Conservation (phyloP, 53 echinoderm and acorn worm species). For the Crossaster papposus region DNA sequence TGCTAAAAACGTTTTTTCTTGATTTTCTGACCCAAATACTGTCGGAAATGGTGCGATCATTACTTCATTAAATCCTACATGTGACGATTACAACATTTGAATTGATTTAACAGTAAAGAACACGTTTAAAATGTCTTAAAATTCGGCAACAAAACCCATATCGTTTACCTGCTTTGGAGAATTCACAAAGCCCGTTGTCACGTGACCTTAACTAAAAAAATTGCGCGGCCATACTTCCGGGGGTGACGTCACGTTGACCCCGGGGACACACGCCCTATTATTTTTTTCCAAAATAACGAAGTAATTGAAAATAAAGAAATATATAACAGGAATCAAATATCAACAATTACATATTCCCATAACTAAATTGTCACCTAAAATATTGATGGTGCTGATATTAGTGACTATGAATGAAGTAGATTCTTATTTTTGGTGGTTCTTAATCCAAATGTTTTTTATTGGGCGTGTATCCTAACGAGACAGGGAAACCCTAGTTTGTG, state of each 20-base stretch:
- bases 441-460: neutral
- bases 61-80: neutral
- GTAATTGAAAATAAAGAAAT: neutral
- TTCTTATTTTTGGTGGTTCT: no score
- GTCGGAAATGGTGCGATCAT: neutral
- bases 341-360: neutral
- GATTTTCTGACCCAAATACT: neutral
- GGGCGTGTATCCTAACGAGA: conserved; percentile 30
- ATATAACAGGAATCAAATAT: neutral
- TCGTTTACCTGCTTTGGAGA: conserved; percentile 71
- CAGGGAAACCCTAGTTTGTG: conserved; percentile 46
- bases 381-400: no score
- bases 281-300: neutral
- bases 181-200: conserved; percentile 94
- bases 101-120: neutral
- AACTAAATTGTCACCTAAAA: no score
- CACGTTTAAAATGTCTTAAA: conserved; percentile 38
- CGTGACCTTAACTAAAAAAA: conserved; percentile 86
- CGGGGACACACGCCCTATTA: conserved; percentile 31
- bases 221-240: conserved; percentile 98
- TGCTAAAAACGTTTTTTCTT: conserved; percentile 49
- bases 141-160: conserved; percentile 42
- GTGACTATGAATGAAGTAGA: no score
- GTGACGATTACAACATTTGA: conserved; percentile 12
- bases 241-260: conserved; percentile 71